phyloP scores from a whole-genome alignment of 2,113 vertebrate species.

The Poicephalus gulielmi region DNA sequence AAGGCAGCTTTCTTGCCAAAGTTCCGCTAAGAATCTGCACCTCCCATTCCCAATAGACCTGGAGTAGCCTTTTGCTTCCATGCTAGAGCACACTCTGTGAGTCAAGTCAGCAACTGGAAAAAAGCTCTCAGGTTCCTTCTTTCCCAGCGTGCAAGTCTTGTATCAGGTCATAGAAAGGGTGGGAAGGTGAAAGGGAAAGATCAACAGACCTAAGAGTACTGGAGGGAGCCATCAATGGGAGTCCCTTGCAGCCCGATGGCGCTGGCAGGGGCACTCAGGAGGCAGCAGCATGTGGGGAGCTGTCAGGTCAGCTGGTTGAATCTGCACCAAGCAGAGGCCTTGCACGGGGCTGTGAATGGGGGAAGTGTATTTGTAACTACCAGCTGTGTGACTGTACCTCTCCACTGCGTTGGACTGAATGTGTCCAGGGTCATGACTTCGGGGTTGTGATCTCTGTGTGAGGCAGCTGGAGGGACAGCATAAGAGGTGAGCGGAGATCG shows the following conservation, averaged over 20 bases:
- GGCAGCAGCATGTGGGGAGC: neutral
- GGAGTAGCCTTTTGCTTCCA: neutral
- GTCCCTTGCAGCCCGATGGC: neutral
- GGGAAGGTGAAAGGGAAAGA: neutral
- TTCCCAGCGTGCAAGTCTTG: neutral
- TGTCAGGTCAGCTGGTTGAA: accelerated
- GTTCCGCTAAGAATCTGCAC: neutral
- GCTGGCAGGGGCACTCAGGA: accelerated
- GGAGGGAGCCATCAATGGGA: neutral
- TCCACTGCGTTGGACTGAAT: accelerated
- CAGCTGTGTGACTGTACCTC: neutral
- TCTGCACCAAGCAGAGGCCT: neutral
- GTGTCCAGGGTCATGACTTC: accelerated
- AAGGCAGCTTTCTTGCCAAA: slow-evolving; percentile 1
- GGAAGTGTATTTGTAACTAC: neutral
- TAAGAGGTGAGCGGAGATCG: neutral
- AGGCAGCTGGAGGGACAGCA: neutral
- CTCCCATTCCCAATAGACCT: slow-evolving; percentile 35
- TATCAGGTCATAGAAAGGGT: neutral
- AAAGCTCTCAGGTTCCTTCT: neutral
- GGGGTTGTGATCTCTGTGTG: neutral
- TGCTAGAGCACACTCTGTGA: slow-evolving; percentile 1
- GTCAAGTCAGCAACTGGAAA: neutral
- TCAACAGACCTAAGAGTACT: neutral
- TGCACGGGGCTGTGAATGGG: neutral